A percentile compares a stretch with the other conserved stretches of the same genome.
Conservation (phyloP, 2,113 vertebrate species). For the Charina bottae region DNA sequence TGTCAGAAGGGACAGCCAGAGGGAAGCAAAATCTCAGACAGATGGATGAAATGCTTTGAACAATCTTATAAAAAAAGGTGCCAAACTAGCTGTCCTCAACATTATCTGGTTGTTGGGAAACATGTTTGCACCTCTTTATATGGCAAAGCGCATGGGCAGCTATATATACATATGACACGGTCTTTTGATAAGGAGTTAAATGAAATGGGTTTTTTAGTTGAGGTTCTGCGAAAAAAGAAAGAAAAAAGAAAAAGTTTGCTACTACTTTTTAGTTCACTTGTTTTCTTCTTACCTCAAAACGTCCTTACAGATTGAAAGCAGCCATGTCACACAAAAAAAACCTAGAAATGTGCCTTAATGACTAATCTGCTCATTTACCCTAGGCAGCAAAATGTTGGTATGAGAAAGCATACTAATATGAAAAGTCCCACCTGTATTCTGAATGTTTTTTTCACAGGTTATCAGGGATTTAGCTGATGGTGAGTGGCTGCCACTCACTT, state of each 20-base stretch:
- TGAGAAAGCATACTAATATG: not conserved
- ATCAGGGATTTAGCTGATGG: not conserved
- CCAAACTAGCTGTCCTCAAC: not conserved
- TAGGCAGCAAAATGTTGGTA: not conserved
- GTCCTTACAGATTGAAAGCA: not conserved
- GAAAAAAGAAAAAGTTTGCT: not conserved
- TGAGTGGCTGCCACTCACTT: not conserved
- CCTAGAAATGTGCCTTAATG: not conserved
- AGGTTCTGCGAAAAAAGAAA: not conserved
- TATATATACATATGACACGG: not conserved
- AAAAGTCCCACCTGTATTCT: not conserved
- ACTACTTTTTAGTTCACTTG: not conserved
- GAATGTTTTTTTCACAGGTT: not conserved
- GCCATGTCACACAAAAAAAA: not conserved
- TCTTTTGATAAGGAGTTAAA: not conserved
- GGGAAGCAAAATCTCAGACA: constrained; percentile 27
- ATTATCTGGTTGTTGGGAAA: not conserved
- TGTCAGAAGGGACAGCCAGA: constrained; percentile 32
- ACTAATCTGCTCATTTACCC: not conserved
- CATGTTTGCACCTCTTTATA: not conserved
- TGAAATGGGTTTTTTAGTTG: not conserved
- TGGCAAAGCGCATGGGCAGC: not conserved
- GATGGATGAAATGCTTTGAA: not conserved
- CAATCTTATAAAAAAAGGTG: not conserved
- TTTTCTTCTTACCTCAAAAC: not conserved